phyloP scores from a whole-genome alignment of 2,888 invertebrate genomes.

The Dryobotodes eremita region DNA sequence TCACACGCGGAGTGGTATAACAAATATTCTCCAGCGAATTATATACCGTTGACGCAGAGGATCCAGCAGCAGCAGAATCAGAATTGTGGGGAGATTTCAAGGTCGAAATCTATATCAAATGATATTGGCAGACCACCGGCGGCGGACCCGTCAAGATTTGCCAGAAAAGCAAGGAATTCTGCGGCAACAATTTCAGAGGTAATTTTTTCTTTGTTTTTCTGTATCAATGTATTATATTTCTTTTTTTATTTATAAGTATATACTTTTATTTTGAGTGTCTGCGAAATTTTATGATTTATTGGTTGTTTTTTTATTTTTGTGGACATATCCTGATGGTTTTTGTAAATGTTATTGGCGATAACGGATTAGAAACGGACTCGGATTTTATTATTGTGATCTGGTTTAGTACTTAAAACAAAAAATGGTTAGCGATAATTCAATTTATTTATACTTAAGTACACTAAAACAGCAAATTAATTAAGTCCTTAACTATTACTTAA shows the following conservation, averaged over 20 bases:
- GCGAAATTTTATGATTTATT: conserved; percentile 72
- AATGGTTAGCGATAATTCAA: neutral
- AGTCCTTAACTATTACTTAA: too few relatives aligned
- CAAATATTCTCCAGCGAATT: conserved; percentile 94
- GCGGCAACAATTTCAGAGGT: conserved; percentile 85
- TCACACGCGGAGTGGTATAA: conserved; percentile 93
- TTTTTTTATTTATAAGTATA: conserved; percentile 29
- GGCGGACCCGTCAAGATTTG: conserved; percentile 78
- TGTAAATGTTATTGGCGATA: neutral
- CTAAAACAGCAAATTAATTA: neutral
- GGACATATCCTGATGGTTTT: conserved; percentile 28
- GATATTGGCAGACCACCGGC: conserved; percentile 90
- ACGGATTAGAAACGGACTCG: neutral
- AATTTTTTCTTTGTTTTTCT: conserved; percentile 57
- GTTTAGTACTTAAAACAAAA: neutral
- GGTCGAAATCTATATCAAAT: conserved; percentile 91
- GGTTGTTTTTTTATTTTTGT: neutral
- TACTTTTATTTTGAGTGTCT: conserved; percentile 72
- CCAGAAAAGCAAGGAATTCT: conserved; percentile 83
- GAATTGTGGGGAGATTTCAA: conserved; percentile 83
- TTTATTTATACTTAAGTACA: neutral
- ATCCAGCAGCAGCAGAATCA: conserved; percentile 80
- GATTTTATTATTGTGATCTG: neutral
- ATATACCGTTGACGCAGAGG: conserved; percentile 91
- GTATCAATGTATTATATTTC: conserved; percentile 52